Evolutionary conservation across 1,140 invertebrate genomes (phyloP).

Genomic region (Pseudomyrmex flavicornis): DNA sequence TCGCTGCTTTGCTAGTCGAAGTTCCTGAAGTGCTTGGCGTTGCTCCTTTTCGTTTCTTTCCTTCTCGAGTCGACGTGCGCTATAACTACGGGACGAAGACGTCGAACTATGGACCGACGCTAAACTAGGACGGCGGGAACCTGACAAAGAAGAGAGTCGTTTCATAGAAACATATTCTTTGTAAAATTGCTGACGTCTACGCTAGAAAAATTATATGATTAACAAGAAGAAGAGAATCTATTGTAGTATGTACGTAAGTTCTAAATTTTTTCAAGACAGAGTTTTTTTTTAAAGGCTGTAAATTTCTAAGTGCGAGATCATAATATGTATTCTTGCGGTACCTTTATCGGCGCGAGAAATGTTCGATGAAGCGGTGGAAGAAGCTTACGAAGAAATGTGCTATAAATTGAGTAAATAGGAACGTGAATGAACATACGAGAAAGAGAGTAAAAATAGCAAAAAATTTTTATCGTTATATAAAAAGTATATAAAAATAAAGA

Average conservation of each 20-base stretch:
- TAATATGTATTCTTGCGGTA: conserved; percentile 51
- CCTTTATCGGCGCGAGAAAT: conserved; percentile 33
- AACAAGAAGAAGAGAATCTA: conserved; percentile 43
- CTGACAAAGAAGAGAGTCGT: conserved; percentile 82
- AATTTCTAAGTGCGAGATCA: conserved; percentile 34
- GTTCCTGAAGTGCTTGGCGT: conserved; percentile 89
- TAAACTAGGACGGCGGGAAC: conserved; percentile 93
- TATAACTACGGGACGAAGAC: conserved; percentile 92
- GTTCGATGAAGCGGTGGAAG: conserved; percentile 36
- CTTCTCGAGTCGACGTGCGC: conserved; percentile 90
- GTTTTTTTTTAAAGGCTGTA: conserved; percentile 16
- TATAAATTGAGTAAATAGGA: conserved; percentile 29
- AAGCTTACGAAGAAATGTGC: conserved; percentile 25
- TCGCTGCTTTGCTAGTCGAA: conserved; percentile 87
- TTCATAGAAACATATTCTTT: not conserved
- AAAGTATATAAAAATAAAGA: not conserved
- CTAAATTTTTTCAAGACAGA: not conserved
- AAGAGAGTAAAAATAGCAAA: not conserved
- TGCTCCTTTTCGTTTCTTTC: conserved; percentile 92
- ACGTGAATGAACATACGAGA: conserved; percentile 17
- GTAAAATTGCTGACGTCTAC: conserved; percentile 21
- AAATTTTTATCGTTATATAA: not conserved
- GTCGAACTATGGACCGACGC: conserved; percentile 92
- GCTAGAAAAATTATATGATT: conserved; percentile 27
- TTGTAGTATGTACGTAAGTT: conserved; percentile 5